A percentile compares a stretch with the other conserved stretches of the same genome.
Conservation (phyloP, 2,888 invertebrate species). For the Lordiphosa andalusiaca region DNA sequence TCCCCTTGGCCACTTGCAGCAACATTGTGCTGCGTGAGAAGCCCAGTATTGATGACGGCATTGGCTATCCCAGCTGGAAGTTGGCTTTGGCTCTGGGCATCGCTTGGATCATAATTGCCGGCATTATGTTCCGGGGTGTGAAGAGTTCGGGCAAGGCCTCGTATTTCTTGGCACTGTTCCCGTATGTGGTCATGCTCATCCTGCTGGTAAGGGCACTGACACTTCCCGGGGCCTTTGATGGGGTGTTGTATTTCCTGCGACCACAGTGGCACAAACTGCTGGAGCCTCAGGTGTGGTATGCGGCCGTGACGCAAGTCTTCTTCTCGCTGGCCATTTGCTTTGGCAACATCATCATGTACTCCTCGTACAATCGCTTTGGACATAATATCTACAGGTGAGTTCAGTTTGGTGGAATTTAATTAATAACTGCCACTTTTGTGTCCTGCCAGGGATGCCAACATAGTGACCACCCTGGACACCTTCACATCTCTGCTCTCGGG, state of each 20-base stretch:
- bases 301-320: conserved; percentile 84
- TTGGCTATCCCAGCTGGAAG: conserved; percentile 82
- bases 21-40: conserved; percentile 81
- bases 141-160: conserved; percentile 84
- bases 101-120: conserved; percentile 82
- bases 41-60: conserved; percentile 81
- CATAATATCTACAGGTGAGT: conserved; percentile 83
- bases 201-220: conserved; percentile 83
- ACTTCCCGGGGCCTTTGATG: conserved; percentile 83
- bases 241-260: conserved; percentile 84
- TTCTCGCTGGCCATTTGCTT: conserved; percentile 84
- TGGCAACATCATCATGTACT: conserved; percentile 84
- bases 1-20: conserved; percentile 76
- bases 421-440: background rate
- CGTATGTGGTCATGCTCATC: conserved; percentile 83
- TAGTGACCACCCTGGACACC: conserved; percentile 90
- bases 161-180: conserved; percentile 87
- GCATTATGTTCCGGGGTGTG: conserved; percentile 82
- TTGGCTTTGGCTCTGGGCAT: conserved; percentile 81
- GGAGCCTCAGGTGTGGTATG: conserved; percentile 83
- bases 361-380: conserved; percentile 83
- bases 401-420: background rate
- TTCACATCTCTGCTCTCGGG: conserved; percentile 91
- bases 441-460: conserved; percentile 86
- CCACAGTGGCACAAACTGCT: conserved; percentile 83